Base-by-base conservation (phyloP, 2,113 vertebrate species). In the Steatornis caripensis region DNA sequence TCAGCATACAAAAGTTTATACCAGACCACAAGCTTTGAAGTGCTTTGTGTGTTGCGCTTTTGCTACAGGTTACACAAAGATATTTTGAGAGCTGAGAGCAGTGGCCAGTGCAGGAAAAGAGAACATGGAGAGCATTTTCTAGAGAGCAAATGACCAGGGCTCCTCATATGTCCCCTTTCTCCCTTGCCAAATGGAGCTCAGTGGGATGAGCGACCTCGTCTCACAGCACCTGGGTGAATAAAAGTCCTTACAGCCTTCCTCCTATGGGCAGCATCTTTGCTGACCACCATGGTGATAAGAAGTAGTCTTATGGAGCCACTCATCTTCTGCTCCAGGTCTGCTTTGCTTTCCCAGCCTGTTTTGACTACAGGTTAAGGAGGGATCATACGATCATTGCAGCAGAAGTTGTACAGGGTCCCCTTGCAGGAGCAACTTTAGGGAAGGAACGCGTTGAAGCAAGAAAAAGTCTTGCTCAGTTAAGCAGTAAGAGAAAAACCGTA, bases 221-320 rank as follows among this genome's bases (percentile, higher is more conserved):
- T 71, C 4, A 3, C 14, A 58, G 43, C n/a, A 54, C 8, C 32
- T 37, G n/a, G 21, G 37, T 20, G 20, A 72, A 36, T n/a, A 21
- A 13, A 41, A 51, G 23, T 41, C 48, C 34, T 64, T 17, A 8
- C n/a, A 27, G 21, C 58, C 64, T 66, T 29, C 46, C 29, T 82
- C 19, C 60, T 37, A 4, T 1, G 43, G 64, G 51, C 72, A 84
- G 53, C 54, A 9, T 8, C 74, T 62, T 58, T 4, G 2, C 17
- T 54, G 77, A 15, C 19, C n/a, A 24, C 41, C 24, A 6, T 0
- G 0, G 22, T 10, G 61, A 1, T 2, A 6, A 1, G 2, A 48
- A 9, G 23, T 17, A 22, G 18, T 29, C 70, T 53, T 43, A 11
- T 8, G 37, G 34, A 91, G 54, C 46, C 17, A 46, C 43, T 86